Conservation (phyloP, 2,113 vertebrate genomes). For the Ammodytes dubius region DNA sequence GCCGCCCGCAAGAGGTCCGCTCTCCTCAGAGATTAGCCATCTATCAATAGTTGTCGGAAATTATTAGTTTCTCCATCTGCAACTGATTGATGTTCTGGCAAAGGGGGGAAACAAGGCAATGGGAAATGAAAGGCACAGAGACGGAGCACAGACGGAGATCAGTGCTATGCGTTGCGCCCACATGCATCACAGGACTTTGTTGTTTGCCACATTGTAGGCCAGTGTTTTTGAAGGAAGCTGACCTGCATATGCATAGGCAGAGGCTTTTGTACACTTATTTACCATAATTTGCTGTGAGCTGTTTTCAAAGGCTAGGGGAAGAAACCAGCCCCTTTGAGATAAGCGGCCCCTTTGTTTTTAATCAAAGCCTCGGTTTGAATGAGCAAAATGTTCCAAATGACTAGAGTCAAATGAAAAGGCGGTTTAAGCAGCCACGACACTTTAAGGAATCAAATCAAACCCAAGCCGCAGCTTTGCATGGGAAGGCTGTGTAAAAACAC, state of each 20-base stretch:
- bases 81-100: slow-evolving; percentile 58
- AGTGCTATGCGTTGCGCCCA: slow-evolving; percentile 44
- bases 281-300: slow-evolving; percentile 75
- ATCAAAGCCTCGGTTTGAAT: slow-evolving; percentile 80
- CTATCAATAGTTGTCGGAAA: slow-evolving; percentile 69
- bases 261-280: slow-evolving; percentile 77
- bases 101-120: slow-evolving; percentile 43
- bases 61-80: slow-evolving; percentile 73
- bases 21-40: slow-evolving; percentile 74
- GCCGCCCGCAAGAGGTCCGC: slow-evolving; percentile 52
- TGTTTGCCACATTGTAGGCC: slow-evolving; percentile 54
- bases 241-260: slow-evolving; percentile 69
- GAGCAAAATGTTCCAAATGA: slow-evolving; percentile 77
- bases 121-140: slow-evolving; percentile 23
- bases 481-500: slow-evolving; percentile 32
- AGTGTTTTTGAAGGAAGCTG: slow-evolving; percentile 61
- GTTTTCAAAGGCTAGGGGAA: slow-evolving; percentile 75
- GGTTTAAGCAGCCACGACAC: slow-evolving; percentile 56
- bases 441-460: slow-evolving; percentile 73
- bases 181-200: slow-evolving; percentile 62
- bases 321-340: slow-evolving; percentile 82
- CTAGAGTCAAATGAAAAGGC: slow-evolving; percentile 71
- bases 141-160: slow-evolving; percentile 45
- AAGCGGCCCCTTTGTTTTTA: slow-evolving; percentile 79
- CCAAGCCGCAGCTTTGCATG: slow-evolving; percentile 36